Evolutionary conservation across 2,888 invertebrate genomes (phyloP).

Genomic region (Xestoiulus laeticollis): DNA sequence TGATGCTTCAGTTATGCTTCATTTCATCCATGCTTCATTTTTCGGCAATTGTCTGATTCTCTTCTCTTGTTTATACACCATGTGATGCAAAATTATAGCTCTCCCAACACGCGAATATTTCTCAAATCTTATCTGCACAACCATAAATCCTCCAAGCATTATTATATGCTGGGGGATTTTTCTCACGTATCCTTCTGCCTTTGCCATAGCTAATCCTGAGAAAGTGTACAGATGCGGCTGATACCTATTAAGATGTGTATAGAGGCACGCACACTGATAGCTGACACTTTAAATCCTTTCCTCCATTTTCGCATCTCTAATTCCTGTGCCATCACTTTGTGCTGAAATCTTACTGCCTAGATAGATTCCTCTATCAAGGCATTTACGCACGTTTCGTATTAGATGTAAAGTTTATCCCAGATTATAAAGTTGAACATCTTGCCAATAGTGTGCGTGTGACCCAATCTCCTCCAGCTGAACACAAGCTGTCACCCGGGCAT

Average conservation of each 20-base stretch:
- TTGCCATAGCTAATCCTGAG: neutral
- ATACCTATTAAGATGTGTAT: constrained; percentile 29
- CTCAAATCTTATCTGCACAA: constrained; percentile 2
- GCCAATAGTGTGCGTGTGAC: neutral
- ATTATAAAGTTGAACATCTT: constrained; percentile 2
- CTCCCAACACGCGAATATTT: neutral
- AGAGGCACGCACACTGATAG: neutral
- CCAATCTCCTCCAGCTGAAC: neutral
- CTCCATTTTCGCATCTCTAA: constrained; percentile 15
- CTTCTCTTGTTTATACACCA: neutral
- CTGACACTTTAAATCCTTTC: constrained; percentile 28
- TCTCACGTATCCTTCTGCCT: neutral
- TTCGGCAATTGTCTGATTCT: neutral
- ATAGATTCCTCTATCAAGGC: neutral
- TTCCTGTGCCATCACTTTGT: neutral
- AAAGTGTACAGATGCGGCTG: constrained; percentile 15
- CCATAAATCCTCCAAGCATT: neutral
- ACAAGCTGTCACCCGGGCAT: neutral
- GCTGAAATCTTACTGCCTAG: neutral
- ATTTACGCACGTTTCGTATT: neutral
- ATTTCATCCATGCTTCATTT: neutral
- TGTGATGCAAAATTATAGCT: no score
- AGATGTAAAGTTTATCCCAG: neutral
- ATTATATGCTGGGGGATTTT: neutral
- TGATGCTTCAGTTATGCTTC: no score